Evolutionary conservation across 2,888 invertebrate species (phyloP).

Genomic region (Stenurella melanura): DNA sequence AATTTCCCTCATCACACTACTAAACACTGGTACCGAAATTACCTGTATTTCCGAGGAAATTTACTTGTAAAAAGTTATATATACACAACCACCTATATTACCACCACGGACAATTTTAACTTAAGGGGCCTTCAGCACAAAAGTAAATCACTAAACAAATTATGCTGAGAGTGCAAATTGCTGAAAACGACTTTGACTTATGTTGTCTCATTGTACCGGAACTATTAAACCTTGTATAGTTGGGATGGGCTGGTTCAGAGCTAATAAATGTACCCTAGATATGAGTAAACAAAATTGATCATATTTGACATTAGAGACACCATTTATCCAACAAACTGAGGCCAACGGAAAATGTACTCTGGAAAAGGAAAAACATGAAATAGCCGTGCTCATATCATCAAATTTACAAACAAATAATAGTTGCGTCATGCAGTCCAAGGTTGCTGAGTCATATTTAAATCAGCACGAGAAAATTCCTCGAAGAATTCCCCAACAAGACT

Average conservation of each 20-base stretch:
- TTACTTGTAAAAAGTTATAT: too few species aligned
- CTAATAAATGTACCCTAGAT: background rate
- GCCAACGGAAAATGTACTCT: background rate
- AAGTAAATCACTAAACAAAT: conserved; percentile 32
- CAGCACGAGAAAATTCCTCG: too few species aligned
- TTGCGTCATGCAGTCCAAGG: conserved; percentile 19
- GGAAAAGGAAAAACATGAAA: background rate
- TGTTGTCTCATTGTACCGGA: background rate
- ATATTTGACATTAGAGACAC: background rate
- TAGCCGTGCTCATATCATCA: background rate
- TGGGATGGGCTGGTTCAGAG: conserved; percentile 31
- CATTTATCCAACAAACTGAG: background rate
- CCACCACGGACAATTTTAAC: conserved; percentile 27
- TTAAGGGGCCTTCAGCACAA: conserved; percentile 36
- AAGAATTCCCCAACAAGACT: too few species aligned
- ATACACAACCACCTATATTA: conserved; percentile 18
- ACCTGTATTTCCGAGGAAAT: conserved; percentile 36
- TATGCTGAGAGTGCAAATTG: too few species aligned
- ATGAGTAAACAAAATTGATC: background rate
- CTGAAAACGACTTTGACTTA: too few species aligned
- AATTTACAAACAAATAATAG: too few species aligned
- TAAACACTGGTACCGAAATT: conserved; percentile 39
- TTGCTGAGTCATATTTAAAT: too few species aligned
- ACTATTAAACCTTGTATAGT: conserved; percentile 30
- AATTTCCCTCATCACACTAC: background rate